phyloP scores from a whole-genome alignment of 2,113 vertebrate species.

The Malaclemys terrapin region DNA sequence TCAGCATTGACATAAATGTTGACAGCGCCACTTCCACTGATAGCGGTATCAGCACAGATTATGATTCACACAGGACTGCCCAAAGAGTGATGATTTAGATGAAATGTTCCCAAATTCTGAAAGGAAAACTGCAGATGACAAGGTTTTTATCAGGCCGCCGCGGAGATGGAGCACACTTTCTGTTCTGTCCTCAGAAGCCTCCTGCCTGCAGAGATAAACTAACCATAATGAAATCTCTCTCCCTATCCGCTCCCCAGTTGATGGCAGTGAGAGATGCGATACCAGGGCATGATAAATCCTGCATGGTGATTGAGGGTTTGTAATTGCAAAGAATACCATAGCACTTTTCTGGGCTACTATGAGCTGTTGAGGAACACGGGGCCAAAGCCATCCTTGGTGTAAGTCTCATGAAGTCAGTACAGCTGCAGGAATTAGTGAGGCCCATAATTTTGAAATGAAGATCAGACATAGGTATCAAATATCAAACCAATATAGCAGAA shows the following conservation, averaged over 20 bases:
- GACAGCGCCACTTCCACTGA: slow-evolving; percentile 78
- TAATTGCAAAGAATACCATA: background rate
- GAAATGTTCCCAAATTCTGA: slow-evolving; percentile 64
- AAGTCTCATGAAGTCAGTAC: background rate
- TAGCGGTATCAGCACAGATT: slow-evolving; percentile 79
- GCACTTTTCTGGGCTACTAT: background rate
- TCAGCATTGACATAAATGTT: slow-evolving; percentile 80
- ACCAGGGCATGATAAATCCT: slow-evolving; percentile 33
- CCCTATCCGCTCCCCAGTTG: background rate
- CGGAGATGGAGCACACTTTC: slow-evolving; percentile 18
- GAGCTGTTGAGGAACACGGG: background rate
- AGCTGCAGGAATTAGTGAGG: background rate
- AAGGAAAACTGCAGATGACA: slow-evolving; percentile 48
- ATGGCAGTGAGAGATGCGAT: background rate
- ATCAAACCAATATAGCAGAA: background rate
- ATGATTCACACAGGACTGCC: slow-evolving; percentile 77
- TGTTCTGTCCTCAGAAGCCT: slow-evolving; percentile 27
- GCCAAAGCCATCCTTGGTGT: background rate
- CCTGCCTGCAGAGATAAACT: slow-evolving; percentile 53
- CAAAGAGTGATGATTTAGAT: slow-evolving; percentile 78
- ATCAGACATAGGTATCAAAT: background rate
- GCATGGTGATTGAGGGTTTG: background rate
- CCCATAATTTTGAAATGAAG: background rate
- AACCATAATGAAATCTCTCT: slow-evolving; percentile 45
- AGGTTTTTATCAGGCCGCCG: slow-evolving; percentile 56